phyloP scores from a whole-genome alignment of 2,888 invertebrate genomes.

The Rhynchonema sp. region DNA sequence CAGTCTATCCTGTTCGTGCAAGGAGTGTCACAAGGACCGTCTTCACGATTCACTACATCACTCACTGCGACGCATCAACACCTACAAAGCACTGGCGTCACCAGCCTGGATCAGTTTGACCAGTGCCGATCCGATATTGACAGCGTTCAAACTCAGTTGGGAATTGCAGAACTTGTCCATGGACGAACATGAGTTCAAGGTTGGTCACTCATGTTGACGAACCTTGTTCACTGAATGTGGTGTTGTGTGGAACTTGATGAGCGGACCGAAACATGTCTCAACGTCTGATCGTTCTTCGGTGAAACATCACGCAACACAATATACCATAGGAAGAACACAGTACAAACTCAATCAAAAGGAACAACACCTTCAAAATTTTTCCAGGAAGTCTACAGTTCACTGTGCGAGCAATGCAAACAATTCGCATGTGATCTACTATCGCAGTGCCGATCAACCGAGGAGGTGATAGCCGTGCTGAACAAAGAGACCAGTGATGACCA shows the following conservation, averaged over 20 bases:
- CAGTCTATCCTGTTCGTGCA: constrained; percentile 33
- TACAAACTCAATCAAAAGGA: too few species aligned
- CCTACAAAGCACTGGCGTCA: constrained; percentile 38
- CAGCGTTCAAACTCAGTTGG: constrained; percentile 36
- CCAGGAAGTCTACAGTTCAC: constrained; percentile 20
- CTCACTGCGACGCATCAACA: constrained; percentile 30
- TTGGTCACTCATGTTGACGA: too few species aligned
- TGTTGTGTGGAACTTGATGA: too few species aligned
- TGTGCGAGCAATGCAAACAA: constrained; percentile 37
- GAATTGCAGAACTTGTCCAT: constrained; percentile 35
- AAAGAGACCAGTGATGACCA: constrained; percentile 27
- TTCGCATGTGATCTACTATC: constrained; percentile 38
- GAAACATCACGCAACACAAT: too few species aligned
- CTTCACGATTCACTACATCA: constrained; percentile 36
- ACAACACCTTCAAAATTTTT: too few species aligned
- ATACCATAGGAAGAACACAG: too few species aligned
- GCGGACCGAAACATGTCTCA: too few species aligned
- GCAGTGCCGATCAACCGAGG: constrained; percentile 38
- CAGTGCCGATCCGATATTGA: constrained; percentile 36
- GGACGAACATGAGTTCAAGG: constrained; percentile 38
- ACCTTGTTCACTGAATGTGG: too few species aligned
- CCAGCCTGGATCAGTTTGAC: constrained; percentile 41
- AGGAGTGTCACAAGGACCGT: constrained; percentile 29
- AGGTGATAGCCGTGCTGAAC: constrained; percentile 37
- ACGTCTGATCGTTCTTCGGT: too few species aligned